Evolutionary conservation across 2,888 invertebrate genomes (phyloP).

Genomic region (Antheraea assamensis): DNA sequence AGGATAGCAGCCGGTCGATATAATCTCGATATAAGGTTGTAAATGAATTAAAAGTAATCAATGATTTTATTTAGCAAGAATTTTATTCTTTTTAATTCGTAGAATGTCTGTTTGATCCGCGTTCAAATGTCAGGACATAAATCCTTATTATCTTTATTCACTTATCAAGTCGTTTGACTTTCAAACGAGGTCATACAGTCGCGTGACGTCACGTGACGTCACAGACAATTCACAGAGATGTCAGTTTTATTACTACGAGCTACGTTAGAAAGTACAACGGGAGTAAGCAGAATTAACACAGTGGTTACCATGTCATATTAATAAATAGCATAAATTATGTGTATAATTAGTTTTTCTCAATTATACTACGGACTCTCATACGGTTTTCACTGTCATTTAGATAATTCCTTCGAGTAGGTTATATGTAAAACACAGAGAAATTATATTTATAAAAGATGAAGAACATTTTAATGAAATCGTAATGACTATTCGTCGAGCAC

Average conservation of each 20-base stretch:
- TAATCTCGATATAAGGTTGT: no score
- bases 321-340: no score
- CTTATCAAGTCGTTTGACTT: conserved; percentile 22
- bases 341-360: no score
- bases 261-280: not conserved
- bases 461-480: no score
- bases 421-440: no score
- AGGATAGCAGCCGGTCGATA: not conserved
- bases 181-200: conserved; percentile 15
- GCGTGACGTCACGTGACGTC: not conserved
- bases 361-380: no score
- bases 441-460: no score
- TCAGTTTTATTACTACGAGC: not conserved
- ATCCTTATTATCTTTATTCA: conserved; percentile 16
- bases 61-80: not conserved
- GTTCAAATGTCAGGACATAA: not conserved
- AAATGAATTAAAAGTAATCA: not conserved
- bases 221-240: not conserved
- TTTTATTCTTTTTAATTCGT: not conserved
- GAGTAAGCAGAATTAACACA: not conserved
- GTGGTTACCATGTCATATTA: not conserved
- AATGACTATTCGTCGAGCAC: no score
- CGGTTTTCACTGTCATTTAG: no score
- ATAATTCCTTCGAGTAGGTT: no score
- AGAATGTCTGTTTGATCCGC: not conserved